Conservation (phyloP, 1,140 invertebrate genomes). For the Gerris buenoi region DNA sequence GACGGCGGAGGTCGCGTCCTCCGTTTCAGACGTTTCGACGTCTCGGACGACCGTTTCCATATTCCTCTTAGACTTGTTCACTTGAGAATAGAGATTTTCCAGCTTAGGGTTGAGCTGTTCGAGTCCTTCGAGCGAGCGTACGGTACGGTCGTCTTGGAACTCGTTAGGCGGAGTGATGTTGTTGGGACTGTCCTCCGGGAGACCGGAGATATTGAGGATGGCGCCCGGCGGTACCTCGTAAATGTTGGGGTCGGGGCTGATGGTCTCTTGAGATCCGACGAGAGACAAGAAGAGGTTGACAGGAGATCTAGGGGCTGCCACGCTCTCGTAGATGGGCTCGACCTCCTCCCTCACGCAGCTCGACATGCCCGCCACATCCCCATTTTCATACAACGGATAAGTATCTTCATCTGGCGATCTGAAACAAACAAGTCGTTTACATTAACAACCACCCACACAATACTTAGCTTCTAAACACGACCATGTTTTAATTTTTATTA, state of each 20-base stretch:
- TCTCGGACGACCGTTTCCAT: constrained; percentile 1
- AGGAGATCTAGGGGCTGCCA: background rate
- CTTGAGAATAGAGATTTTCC: constrained; percentile 9
- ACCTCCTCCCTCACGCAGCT: constrained; percentile 6
- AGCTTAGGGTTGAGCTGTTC: background rate
- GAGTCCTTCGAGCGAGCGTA: background rate
- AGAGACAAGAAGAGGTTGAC: constrained; percentile 15
- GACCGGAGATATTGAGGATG: constrained; percentile 6
- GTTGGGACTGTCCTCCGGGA: background rate
- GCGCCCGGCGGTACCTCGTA: constrained; percentile 17
- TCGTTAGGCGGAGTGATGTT: constrained; percentile 15
- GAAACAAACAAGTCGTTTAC: too few species aligned
- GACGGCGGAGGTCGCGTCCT: background rate
- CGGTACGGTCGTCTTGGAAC: constrained; percentile 14
- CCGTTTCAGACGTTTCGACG: constrained; percentile 3
- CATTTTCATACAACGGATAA: constrained; percentile 6
- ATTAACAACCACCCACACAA: too few species aligned
- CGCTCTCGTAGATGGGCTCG: constrained; percentile 16
- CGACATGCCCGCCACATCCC: background rate
- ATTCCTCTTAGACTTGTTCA: background rate
- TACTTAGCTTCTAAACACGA: too few species aligned
- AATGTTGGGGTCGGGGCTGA: constrained; percentile 17
- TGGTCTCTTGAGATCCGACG: constrained; percentile 8
- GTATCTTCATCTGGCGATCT: background rate
- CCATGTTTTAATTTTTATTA: too few species aligned